These are phyloP conservation scores for Chlorops oryzae DNA, from an alignment of 1,140 invertebrate species.

Conservation along the genomic window DNA sequence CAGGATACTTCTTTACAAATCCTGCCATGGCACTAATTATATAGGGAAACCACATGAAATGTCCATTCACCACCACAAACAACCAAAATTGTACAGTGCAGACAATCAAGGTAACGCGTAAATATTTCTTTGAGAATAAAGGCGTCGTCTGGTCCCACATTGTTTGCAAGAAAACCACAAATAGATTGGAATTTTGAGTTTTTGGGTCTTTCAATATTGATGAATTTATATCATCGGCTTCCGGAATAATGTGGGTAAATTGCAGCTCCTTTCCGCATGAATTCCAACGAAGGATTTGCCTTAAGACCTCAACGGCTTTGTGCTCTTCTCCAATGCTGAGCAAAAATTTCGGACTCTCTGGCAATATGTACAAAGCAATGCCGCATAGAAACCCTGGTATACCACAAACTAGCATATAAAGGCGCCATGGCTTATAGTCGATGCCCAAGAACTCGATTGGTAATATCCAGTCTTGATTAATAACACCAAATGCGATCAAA, in stretches of 20 bases:
- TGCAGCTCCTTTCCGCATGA: conserved; percentile 42
- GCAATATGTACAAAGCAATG: conserved; percentile 52
- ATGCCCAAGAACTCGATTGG: conserved; percentile 2
- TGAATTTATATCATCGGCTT: not conserved
- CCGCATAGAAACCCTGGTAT: conserved; percentile 3
- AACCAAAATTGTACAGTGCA: conserved; percentile 3
- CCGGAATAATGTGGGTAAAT: not conserved
- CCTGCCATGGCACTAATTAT: conserved; percentile 5
- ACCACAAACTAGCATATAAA: conserved; percentile 12
- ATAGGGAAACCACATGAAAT: conserved; percentile 14
- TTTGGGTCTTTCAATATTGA: no score
- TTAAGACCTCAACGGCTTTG: conserved; percentile 54
- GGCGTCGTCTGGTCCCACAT: conserved; percentile 49
- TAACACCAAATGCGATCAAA: conserved; percentile 3
- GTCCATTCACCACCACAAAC: conserved; percentile 13
- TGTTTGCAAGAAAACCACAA: conserved; percentile 10
- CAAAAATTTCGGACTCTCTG: conserved; percentile 70
- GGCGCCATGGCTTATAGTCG: conserved; percentile 15
- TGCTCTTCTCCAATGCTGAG: conserved; percentile 54
- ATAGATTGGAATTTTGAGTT: not conserved
- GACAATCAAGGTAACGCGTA: conserved; percentile 43
- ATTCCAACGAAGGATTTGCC: conserved; percentile 55
- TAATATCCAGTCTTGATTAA: conserved; percentile 13
- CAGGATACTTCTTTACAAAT: not conserved
- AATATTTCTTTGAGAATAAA: conserved; percentile 46